phyloP scores from a whole-genome alignment of 1,140 invertebrate genomes.

The Propsilocerus akamusi region DNA sequence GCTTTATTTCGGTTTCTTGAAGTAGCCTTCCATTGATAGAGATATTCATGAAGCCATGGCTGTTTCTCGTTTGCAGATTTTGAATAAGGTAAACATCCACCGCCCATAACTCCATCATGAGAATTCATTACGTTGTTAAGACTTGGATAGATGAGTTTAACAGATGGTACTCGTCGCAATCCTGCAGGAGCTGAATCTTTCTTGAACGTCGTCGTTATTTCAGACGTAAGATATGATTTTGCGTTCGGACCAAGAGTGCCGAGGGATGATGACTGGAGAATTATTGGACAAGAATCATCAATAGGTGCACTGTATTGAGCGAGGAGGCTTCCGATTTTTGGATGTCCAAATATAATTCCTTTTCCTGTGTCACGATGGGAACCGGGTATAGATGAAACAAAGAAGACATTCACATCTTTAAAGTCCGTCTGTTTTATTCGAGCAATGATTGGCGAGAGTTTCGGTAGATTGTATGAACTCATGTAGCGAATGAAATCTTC shows the following conservation, averaged over 20 bases:
- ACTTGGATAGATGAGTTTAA: slow-evolving; percentile 41
- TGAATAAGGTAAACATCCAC: slow-evolving; percentile 79
- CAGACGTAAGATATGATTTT: slow-evolving; percentile 46
- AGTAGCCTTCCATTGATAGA: slow-evolving; percentile 71
- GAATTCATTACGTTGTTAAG: slow-evolving; percentile 61
- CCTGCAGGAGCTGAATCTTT: slow-evolving; percentile 24
- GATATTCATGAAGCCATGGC: slow-evolving; percentile 53
- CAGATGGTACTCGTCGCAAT: slow-evolving; percentile 15
- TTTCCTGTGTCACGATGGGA: slow-evolving; percentile 37
- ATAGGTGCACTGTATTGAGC: slow-evolving; percentile 36
- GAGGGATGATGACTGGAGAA: slow-evolving; percentile 82
- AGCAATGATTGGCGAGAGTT: slow-evolving; percentile 52
- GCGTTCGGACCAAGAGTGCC: slow-evolving; percentile 58
- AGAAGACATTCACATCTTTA: slow-evolving; percentile 61
- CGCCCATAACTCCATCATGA: slow-evolving; percentile 66
- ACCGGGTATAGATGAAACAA: slow-evolving; percentile 71
- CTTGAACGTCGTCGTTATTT: slow-evolving; percentile 42
- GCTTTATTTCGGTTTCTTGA: slow-evolving; percentile 44
- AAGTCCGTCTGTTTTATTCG: slow-evolving; percentile 60
- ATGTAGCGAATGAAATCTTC: slow-evolving; percentile 69
- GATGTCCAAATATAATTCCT: slow-evolving; percentile 46
- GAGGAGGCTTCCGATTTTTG: slow-evolving; percentile 42
- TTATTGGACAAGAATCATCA: slow-evolving; percentile 25
- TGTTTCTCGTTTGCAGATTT: slow-evolving; percentile 67
- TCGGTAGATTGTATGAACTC: slow-evolving; percentile 44